Conservation (phyloP, 2,797 vertebrate genomes). For the Delichon dasypus region DNA sequence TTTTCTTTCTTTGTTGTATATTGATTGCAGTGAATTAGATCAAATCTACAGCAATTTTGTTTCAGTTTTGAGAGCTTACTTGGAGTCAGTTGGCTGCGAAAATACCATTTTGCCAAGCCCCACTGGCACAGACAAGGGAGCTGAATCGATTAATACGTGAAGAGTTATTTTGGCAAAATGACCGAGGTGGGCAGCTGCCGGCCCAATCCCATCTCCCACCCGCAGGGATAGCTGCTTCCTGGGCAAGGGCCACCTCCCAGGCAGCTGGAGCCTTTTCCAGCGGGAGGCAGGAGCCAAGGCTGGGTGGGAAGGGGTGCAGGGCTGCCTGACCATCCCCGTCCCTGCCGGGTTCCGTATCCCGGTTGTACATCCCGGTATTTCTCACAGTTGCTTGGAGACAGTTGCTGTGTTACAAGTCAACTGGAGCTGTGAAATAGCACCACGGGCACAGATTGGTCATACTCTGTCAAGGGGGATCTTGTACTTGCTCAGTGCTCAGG, state of each 20-base stretch:
- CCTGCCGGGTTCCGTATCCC: neutral
- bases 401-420: constrained; percentile 81
- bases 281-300: neutral
- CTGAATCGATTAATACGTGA: neutral
- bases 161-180: neutral
- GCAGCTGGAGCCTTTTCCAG: neutral
- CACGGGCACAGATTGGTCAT: constrained; percentile 23
- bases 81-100: neutral
- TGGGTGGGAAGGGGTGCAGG: neutral
- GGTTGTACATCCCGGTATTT: constrained; percentile 26
- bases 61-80: neutral
- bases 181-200: neutral
- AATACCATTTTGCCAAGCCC: neutral
- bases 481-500: neutral
- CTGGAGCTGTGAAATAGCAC: constrained; percentile 57
- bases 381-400: constrained; percentile 84
- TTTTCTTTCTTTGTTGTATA: neutral
- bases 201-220: neutral
- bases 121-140: neutral
- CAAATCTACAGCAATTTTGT: neutral
- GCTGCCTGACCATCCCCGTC: neutral
- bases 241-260: neutral
- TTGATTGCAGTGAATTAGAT: neutral
- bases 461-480: constrained; percentile 5
- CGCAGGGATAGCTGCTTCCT: neutral